Base-by-base conservation (phyloP, 92 coral and sea anemone genomes). In the Phenganax subtilis region DNA sequence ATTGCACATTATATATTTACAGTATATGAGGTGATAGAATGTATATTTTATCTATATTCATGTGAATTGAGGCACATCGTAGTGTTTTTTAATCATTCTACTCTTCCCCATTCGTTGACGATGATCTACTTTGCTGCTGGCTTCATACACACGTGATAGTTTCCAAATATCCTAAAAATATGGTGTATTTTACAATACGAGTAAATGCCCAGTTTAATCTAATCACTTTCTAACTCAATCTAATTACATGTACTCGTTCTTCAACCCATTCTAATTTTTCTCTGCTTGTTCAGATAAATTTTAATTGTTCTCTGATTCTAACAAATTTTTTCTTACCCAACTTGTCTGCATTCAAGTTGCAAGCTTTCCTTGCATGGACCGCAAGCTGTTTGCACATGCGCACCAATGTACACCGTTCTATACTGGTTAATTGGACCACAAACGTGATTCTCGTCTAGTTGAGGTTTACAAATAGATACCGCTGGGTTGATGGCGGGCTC, bases 371-470 rank as follows among this genome's bases (percentile, higher is more conserved):
- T 96, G 79, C 99, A 96, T 28, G 99, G 99, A 7, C 99, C 99
- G 29, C 99, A 96, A 1, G 99, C 97, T 65, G 88, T 87, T 64
- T 96, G 99, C 68, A 96, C 97, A 85, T 96, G 99, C 69, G 99
- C 99, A 72, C 99, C 99, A 55, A 96, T 90, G 88, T 96, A 96
- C 51, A 96, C 99, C 57, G 92, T 96, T 80, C 91, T 90, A 68
- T 92, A 96, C 84, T 88, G 93, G 85, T 96, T 96, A 63, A 96
- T 87, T n/a, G 99, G 99, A 10, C 99, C 99, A 64, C 99, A 96
- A 1, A 92, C 97, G 92, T 90, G 92, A 85, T 90, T 87, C 72
- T 92, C 99, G 57, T 96, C 99, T 57, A 96, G 70, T 11, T 93
- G 99, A 53, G 99, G 99, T 63, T 96, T 96, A 85, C 99, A 96